Percentiles rank a stretch among this genome's conserved stretches.
Conservation (phyloP, 2,888 invertebrate species). For the Phyllotreta striolata region DNA sequence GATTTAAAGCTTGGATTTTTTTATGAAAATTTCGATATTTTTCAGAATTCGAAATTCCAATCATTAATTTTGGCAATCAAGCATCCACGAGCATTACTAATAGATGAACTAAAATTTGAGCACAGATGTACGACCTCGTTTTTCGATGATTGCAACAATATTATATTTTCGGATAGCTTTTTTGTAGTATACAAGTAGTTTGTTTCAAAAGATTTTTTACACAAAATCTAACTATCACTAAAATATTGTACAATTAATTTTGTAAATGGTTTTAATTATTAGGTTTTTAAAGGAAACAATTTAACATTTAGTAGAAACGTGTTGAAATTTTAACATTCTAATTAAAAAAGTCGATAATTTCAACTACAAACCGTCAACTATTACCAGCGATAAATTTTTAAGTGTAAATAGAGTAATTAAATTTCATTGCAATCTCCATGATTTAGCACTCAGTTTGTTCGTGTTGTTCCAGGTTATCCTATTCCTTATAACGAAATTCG, state of each 20-base stretch:
- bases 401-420: not conserved
- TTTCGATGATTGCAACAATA: constrained; percentile 28
- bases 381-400: constrained; percentile 4
- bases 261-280: no score
- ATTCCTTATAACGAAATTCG: constrained; percentile 55
- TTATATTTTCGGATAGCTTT: constrained; percentile 25
- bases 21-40: constrained; percentile 4
- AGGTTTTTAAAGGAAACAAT: no score
- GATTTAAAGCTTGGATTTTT: not conserved
- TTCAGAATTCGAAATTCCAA: not conserved
- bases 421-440: not conserved
- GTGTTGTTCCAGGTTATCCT: constrained; percentile 51
- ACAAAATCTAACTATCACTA: no score
- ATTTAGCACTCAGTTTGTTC: not conserved
- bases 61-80: not conserved
- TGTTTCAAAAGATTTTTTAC: constrained; percentile 9
- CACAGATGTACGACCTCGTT: constrained; percentile 28
- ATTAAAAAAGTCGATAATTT: no score
- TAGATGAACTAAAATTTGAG: constrained; percentile 17
- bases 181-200: constrained; percentile 14
- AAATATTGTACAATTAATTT: no score
- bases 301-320: no score
- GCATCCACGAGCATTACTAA: not conserved
- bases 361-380: no score
- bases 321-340: no score